A percentile compares a stretch with the other conserved stretches of the same genome.
Conservation (phyloP, 1,140 invertebrate species). For the Goniozus legneri region DNA sequence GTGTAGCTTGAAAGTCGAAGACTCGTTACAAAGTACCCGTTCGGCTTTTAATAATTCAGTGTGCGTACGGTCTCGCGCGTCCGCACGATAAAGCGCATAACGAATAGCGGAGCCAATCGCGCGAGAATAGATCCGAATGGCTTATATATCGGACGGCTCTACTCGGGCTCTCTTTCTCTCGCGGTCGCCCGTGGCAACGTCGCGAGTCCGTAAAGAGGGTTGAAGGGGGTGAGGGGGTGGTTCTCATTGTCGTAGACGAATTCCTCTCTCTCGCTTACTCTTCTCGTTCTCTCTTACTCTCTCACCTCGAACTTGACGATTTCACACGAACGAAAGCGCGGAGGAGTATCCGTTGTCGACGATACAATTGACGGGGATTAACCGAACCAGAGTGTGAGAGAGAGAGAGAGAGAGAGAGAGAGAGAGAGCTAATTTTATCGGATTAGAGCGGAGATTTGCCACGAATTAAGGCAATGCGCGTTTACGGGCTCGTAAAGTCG, state of each 20-base stretch:
- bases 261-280: no score
- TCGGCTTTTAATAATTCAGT: conserved; percentile 41
- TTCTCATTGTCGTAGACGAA: conserved; percentile 27
- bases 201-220: not conserved
- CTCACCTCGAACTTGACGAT: conserved; percentile 24
- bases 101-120: conserved; percentile 24
- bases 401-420: no score
- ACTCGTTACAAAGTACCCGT: conserved; percentile 28
- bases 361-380: conserved; percentile 31
- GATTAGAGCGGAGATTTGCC: conserved; percentile 35
- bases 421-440: conserved; percentile 33
- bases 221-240: not conserved
- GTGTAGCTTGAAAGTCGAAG: conserved; percentile 39
- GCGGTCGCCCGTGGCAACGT: not conserved
- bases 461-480: conserved; percentile 33
- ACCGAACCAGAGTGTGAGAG: conserved; percentile 32
- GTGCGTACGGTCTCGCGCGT: conserved; percentile 29
- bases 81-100: conserved; percentile 24
- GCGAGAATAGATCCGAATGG: conserved; percentile 26
- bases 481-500: conserved; percentile 33
- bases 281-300: no score
- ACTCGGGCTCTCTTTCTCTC: no score
- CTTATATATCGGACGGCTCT: no score
- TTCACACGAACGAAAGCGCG: conserved; percentile 19
- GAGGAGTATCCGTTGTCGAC: conserved; percentile 17